These are phyloP conservation scores for Drosophila eugracilis DNA, from an alignment of 1,140 invertebrate species.

Conservation along the genomic window DNA sequence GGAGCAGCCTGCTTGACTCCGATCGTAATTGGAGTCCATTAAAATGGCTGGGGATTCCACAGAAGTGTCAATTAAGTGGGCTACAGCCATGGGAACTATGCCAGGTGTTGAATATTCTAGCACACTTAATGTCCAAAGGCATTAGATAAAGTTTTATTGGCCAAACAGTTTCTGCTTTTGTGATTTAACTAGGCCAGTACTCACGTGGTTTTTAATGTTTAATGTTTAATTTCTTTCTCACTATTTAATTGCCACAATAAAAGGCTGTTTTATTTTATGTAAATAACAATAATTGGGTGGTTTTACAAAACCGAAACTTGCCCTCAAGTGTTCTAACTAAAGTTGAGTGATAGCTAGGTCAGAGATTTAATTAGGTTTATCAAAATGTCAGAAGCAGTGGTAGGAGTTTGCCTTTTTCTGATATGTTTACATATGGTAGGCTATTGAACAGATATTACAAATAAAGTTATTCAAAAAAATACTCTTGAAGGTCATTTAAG, in stretches of 20 bases:
- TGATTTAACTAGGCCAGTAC: not conserved
- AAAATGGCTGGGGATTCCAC: not conserved
- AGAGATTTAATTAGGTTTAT: not conserved
- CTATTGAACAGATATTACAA: too few relatives aligned
- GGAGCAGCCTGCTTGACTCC: not conserved
- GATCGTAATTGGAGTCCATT: conserved; percentile 21
- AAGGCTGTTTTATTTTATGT: not conserved
- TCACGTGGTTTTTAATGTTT: not conserved
- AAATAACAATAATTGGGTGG: not conserved
- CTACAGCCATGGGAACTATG: conserved; percentile 17
- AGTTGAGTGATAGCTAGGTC: not conserved
- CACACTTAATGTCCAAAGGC: not conserved
- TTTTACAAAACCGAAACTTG: not conserved
- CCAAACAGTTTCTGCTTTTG: not conserved
- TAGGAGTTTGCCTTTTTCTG: not conserved
- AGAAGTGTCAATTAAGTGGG: conserved; percentile 19
- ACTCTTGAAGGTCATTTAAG: too few relatives aligned
- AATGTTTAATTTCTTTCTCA: not conserved
- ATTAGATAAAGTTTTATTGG: not conserved
- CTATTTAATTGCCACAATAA: not conserved
- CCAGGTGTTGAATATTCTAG: conserved; percentile 6
- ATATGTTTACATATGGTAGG: too few relatives aligned
- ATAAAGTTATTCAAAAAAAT: too few relatives aligned
- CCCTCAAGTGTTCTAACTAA: not conserved
- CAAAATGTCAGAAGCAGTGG: not conserved